These are phyloP conservation scores for Meiosimyza decipiens DNA, from an alignment of 2,888 invertebrate species.

Conservation along the genomic window DNA sequence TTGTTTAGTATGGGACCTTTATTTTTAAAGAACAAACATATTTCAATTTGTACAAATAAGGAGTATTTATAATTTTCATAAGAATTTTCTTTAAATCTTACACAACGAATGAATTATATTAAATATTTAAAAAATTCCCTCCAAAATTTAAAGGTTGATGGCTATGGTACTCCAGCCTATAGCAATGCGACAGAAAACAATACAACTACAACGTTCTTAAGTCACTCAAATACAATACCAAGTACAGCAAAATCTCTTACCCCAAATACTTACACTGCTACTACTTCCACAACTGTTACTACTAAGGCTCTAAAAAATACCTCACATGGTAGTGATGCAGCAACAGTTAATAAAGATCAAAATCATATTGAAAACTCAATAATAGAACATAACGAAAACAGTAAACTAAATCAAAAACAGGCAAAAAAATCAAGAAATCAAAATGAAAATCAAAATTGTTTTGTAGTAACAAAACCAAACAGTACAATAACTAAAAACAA, in stretches of 20 bases:
- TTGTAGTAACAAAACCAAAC: constrained; percentile 19
- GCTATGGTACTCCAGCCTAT: constrained; percentile 17
- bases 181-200: constrained; percentile 12
- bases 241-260: not conserved
- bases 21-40: too few relatives aligned
- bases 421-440: constrained; percentile 29
- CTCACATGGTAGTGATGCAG: not conserved
- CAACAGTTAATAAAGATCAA: constrained; percentile 16
- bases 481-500: constrained; percentile 29
- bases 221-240: not conserved
- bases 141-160: constrained; percentile 24
- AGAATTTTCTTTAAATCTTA: too few relatives aligned
- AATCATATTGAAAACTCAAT: constrained; percentile 36
- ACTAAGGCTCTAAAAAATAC: constrained; percentile 18
- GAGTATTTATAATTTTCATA: too few relatives aligned
- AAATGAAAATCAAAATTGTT: constrained; percentile 29
- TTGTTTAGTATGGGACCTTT: too few relatives aligned
- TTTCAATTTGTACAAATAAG: too few relatives aligned
- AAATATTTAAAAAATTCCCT: too few relatives aligned
- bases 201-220: not conserved
- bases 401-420: constrained; percentile 22
- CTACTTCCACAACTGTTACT: constrained; percentile 23
- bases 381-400: constrained; percentile 29
- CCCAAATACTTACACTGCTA: constrained; percentile 23
- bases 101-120: too few relatives aligned